Conservation (phyloP, 2,888 invertebrate species). For the Eupsilia transversa region DNA sequence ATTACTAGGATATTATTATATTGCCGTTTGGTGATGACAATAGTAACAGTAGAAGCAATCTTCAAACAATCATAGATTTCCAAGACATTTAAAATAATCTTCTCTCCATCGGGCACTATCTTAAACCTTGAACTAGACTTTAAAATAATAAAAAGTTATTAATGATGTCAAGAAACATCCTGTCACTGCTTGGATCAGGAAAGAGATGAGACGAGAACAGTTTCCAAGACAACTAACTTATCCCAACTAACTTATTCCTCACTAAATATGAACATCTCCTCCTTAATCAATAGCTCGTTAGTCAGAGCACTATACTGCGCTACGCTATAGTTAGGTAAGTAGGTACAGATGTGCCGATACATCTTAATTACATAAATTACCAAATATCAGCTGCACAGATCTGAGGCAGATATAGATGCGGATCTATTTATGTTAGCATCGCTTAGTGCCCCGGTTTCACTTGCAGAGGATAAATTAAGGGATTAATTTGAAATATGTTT, state of each 20-base stretch:
- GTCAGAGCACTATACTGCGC: slow-evolving; percentile 28
- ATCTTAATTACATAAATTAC: slow-evolving; percentile 69
- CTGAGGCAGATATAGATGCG: slow-evolving; percentile 43
- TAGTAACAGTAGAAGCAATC: background rate
- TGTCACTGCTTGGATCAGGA: background rate
- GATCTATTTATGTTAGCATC: slow-evolving; percentile 40
- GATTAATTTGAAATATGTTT: background rate
- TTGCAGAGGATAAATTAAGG: background rate
- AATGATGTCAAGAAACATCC: no score
- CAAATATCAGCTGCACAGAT: slow-evolving; percentile 62
- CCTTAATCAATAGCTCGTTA: slow-evolving; percentile 60
- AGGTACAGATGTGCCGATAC: slow-evolving; percentile 56
- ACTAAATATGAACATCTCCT: slow-evolving; percentile 38
- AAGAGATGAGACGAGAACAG: background rate
- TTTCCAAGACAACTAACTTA: background rate
- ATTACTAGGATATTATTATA: background rate
- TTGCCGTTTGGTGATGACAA: background rate
- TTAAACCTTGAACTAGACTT: background rate
- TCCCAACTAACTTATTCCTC: slow-evolving; percentile 16
- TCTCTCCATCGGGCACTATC: background rate
- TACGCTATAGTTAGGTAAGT: background rate
- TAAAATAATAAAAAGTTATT: no score
- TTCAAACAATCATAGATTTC: background rate
- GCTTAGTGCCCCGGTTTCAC: background rate
- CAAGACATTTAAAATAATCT: background rate